Evolutionary conservation across 2,888 invertebrate genomes (phyloP).

Genomic region (Melitaea athalia): DNA sequence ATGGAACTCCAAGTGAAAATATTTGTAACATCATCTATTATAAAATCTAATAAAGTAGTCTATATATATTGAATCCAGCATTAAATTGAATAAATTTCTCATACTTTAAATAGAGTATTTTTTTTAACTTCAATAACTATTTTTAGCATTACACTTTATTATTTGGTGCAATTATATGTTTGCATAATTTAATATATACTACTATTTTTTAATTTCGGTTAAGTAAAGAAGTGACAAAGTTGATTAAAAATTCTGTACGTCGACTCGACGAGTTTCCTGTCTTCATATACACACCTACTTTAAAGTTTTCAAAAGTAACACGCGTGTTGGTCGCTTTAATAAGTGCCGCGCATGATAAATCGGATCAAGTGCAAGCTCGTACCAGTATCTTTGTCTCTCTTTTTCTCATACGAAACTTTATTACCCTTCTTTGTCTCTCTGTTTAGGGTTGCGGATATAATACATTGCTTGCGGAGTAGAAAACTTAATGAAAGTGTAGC

Average conservation of each 20-base stretch:
- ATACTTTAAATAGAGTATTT: too few relatives aligned
- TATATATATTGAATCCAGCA: too few relatives aligned
- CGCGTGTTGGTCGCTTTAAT: slow-evolving; percentile 77
- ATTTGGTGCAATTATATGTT: too few relatives aligned
- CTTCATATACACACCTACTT: slow-evolving; percentile 50
- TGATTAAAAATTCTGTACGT: neutral
- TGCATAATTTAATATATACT: too few relatives aligned
- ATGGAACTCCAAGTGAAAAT: too few relatives aligned
- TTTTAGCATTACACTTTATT: too few relatives aligned
- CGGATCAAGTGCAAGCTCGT: slow-evolving; percentile 69
- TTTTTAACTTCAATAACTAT: too few relatives aligned
- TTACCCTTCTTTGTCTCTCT: slow-evolving; percentile 51
- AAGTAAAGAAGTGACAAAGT: neutral
- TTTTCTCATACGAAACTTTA: slow-evolving; percentile 42
- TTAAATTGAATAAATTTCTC: too few relatives aligned
- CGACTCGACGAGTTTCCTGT: slow-evolving; percentile 57
- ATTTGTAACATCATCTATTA: too few relatives aligned
- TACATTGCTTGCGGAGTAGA: slow-evolving; percentile 62
- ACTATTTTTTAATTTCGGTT: neutral
- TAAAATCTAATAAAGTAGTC: too few relatives aligned
- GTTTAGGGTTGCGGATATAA: slow-evolving; percentile 60
- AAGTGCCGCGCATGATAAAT: slow-evolving; percentile 77
- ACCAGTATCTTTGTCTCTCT: slow-evolving; percentile 51
- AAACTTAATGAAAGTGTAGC: slow-evolving; percentile 73
- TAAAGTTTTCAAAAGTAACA: slow-evolving; percentile 66